Conservation (phyloP, 1,140 invertebrate genomes). For the Pogonognathellus flavescens region DNA sequence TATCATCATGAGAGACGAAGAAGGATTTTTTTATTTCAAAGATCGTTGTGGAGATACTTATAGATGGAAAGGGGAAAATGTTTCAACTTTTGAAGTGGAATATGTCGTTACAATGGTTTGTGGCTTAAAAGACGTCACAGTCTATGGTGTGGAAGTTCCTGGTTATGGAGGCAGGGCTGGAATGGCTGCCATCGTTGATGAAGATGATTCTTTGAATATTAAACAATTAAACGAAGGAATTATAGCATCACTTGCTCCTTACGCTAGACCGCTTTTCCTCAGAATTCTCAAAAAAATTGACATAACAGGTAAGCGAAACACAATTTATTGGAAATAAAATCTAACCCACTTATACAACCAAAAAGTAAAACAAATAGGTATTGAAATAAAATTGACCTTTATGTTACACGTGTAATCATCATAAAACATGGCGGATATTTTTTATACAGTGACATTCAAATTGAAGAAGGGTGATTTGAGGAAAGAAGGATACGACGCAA, state of each 20-base stretch:
- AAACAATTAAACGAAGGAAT: slow-evolving; percentile 76
- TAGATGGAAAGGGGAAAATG: slow-evolving; percentile 78
- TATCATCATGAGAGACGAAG: slow-evolving; percentile 89
- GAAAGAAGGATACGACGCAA: slow-evolving; percentile 88
- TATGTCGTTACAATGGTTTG: slow-evolving; percentile 88
- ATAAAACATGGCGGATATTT: no score
- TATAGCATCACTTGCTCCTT: slow-evolving; percentile 81
- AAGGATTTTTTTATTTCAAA: slow-evolving; percentile 94
- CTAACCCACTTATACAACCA: neutral
- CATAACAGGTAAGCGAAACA: slow-evolving; percentile 79
- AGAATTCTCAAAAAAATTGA: slow-evolving; percentile 86
- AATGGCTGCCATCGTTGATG: slow-evolving; percentile 94
- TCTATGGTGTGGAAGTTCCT: slow-evolving; percentile 84
- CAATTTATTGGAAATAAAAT: neutral
- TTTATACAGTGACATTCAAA: slow-evolving; percentile 86
- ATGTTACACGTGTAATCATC: no score
- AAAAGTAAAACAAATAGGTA: neutral
- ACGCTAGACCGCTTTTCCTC: slow-evolving; percentile 90
- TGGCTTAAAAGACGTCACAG: slow-evolving; percentile 84
- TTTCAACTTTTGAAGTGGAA: slow-evolving; percentile 97
- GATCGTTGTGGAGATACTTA: slow-evolving; percentile 98
- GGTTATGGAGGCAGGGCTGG: slow-evolving; percentile 91
- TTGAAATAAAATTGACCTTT: neutral
- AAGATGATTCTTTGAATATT: slow-evolving; percentile 78
- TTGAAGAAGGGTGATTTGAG: slow-evolving; percentile 91